Base-by-base conservation (phyloP, 1,140 invertebrate genomes). In the Steinernema feltiae region DNA sequence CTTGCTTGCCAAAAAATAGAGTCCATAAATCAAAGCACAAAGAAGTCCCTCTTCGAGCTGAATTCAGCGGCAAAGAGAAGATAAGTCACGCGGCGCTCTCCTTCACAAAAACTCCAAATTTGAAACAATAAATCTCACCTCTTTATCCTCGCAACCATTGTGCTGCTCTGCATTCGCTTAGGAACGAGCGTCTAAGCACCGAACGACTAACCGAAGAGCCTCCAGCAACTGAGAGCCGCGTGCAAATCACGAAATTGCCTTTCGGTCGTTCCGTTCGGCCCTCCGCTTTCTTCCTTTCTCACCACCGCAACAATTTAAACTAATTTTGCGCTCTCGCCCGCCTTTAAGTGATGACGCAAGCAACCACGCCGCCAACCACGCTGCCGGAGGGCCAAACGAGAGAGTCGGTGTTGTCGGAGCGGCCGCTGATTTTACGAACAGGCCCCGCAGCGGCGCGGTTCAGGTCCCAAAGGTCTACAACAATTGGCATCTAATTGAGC, bases 251-350 rank as follows among this genome's bases (percentile, higher is more conserved):
- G 53, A 15, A 63, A 63, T 63, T 27, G 53, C 53, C 53, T 21
- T 63, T 46, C 53, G 53, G 53, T 12, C 24, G 35, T 21, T 63
- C 7, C 53, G 53, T 63, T 27, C 53, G 53, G 7, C 3, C 53
- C 7, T 41, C 24, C 53, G 53, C 24, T 21, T 63, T 63, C 15
- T 15, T 21, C 24, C 53, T 3, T 63, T 27, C 15, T 63, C 53
- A 27, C 53, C 53, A 63, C 53, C 53, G 53, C 53, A 63, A 63
- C 53, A 63, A 63, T 63, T 63, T 63, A 63, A 63, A 63, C 53
- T 63, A 63, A 63, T 63, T 63, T 63, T 63, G 24, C 2, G 53
- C 53, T 7, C 53, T 41, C 24, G 53, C 24, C 12, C 15, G 24
- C 3, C n/a, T n/a, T n/a, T n/a, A n/a, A n/a, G n/a, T 63, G 53